Evolutionary conservation across 2,888 invertebrate species (phyloP).

Genomic region (Pammene fasciana): DNA sequence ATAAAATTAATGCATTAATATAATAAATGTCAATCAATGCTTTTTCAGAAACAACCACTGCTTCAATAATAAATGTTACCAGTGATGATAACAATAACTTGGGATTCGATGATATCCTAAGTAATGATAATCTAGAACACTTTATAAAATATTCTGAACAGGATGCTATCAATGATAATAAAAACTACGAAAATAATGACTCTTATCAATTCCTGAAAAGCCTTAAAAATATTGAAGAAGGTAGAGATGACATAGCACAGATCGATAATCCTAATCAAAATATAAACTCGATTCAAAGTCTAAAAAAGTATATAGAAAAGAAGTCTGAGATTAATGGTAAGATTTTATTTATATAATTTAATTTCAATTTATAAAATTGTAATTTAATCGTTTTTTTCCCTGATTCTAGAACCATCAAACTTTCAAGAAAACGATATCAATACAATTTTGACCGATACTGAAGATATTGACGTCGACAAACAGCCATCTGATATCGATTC

Average conservation of each 20-base stretch:
- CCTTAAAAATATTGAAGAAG: slow-evolving; percentile 42
- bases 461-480: slow-evolving; percentile 7
- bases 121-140: slow-evolving; percentile 50
- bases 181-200: neutral
- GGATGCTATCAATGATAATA: neutral
- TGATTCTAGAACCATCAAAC: slow-evolving; percentile 12
- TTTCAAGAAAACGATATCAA: slow-evolving; percentile 9
- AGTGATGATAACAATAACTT: slow-evolving; percentile 47
- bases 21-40: neutral
- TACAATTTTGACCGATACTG: neutral
- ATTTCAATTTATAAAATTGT: neutral
- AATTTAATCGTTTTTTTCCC: neutral
- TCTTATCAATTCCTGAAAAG: slow-evolving; percentile 41
- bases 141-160: slow-evolving; percentile 50
- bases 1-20: too few species aligned
- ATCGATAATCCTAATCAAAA: slow-evolving; percentile 45
- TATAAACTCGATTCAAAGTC: slow-evolving; percentile 50
- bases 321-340: slow-evolving; percentile 16
- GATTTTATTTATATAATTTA: neutral
- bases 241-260: slow-evolving; percentile 42
- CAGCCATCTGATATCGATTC: neutral
- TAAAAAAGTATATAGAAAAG: neutral
- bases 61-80: neutral
- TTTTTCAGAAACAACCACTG: slow-evolving; percentile 1
- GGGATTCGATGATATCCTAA: slow-evolving; percentile 60